phyloP scores from a whole-genome alignment of 2,113 vertebrate genomes.

The Lathamus discolor region DNA sequence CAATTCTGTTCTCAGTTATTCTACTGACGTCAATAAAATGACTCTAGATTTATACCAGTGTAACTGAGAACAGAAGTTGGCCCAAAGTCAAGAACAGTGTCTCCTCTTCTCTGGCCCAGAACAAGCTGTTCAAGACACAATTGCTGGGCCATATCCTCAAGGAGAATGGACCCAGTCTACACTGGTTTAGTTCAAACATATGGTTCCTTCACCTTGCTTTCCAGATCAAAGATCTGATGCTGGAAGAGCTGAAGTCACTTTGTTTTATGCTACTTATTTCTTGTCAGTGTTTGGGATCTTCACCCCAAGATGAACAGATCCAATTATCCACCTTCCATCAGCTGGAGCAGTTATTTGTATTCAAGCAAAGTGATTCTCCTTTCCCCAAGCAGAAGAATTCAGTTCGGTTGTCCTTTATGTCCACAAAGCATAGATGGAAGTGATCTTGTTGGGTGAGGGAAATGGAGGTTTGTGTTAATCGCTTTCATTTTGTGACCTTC shows the following conservation, averaged over 20 bases:
- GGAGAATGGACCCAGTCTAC: background rate
- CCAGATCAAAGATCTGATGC: background rate
- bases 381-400: background rate
- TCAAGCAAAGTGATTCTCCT: background rate
- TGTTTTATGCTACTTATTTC: background rate
- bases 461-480: background rate
- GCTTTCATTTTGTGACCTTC: background rate
- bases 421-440: background rate
- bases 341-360: background rate
- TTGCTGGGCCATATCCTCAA: background rate
- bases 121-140: background rate
- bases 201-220: background rate
- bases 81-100: slow-evolving; percentile 41
- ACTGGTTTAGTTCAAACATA: background rate
- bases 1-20: slow-evolving; percentile 55
- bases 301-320: background rate
- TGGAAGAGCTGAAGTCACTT: background rate
- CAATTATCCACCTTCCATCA: background rate
- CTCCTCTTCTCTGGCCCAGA: slow-evolving; percentile 28
- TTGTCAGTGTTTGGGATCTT: background rate
- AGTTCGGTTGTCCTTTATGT: background rate
- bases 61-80: slow-evolving; percentile 59
- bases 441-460: background rate
- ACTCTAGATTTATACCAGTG: slow-evolving; percentile 50
- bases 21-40: slow-evolving; percentile 49